Conservation (phyloP, 2,797 vertebrate species). For the Malurus splendens region DNA sequence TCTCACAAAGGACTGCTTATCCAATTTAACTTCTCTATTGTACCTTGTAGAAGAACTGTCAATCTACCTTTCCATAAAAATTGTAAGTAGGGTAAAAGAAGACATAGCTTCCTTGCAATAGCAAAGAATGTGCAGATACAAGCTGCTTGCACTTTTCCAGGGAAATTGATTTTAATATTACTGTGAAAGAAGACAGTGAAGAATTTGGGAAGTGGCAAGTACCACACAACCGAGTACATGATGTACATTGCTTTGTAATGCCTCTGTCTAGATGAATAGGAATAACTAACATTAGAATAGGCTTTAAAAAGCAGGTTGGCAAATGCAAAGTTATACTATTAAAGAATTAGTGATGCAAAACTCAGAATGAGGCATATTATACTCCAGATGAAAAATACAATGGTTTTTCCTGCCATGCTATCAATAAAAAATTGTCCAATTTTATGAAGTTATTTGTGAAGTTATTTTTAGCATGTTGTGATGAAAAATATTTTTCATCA, state of each 20-base stretch:
- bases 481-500: slow-evolving; percentile 19
- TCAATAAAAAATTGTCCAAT: background rate
- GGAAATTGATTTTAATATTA: background rate
- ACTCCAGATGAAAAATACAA: background rate
- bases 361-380: background rate
- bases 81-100: background rate
- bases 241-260: background rate
- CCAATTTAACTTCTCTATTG: background rate
- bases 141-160: background rate
- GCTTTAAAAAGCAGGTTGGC: background rate
- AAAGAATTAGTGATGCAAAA: background rate
- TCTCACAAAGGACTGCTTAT: background rate
- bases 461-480: slow-evolving; percentile 12
- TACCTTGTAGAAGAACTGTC: background rate
- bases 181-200: background rate
- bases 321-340: background rate
- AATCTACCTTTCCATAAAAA: background rate
- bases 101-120: background rate
- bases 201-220: background rate
- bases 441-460: slow-evolving; percentile 16
- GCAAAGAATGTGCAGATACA: background rate
- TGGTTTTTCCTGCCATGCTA: background rate
- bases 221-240: background rate
- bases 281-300: background rate
- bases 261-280: background rate